Evolutionary conservation across 2,888 invertebrate species (phyloP), one percentile per base, ranked within the genome.

Genomic region (Cancer borealis): DNA sequence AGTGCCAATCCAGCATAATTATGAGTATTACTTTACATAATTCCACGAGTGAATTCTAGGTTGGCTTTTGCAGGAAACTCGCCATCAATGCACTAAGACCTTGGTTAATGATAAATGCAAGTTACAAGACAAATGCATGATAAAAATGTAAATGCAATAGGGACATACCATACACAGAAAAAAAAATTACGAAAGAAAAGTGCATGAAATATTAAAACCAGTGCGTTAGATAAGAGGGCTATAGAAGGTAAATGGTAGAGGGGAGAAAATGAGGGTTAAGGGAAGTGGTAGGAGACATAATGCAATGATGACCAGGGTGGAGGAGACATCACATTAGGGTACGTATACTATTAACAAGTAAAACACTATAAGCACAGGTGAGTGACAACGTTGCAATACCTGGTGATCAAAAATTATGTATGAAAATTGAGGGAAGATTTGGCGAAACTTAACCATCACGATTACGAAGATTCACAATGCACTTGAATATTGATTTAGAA

Each of bases 261-360:
- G 89, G 47, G 26, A 49, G 49, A 89, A 46, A 49, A 30, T 89
- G 47, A 89, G 49, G 89, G 89, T 39, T 54, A 47, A 14, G 49
- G 4, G 49, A 49, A 49, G 39, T 5, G 49, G 89, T 14, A 89
- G 49, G 89, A 49, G 26, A 47, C 26, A 49, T 47, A 89, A 49
- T 49, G 49, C 21, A 49, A 49, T 26, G 47, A 89, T 26, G 46
- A 89, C 26, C 4, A 26, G 26, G 49, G 49, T 46, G 26, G 47
- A 26, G 49, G 46, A 89, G 47, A 8, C 47, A 89, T 14, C 17
- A 10, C 45, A 46, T 47, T 26, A 49, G n/a, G 49, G 49, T 12
- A n/a, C n/a, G 47, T 88, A 39, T 17, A 88, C 88, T 88, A 21
- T 88, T 46, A 73, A 73, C 26, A 73, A 26, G 26, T 73, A 73